phyloP scores from a whole-genome alignment of 2,797 vertebrate species.

The Sebastes diploproa region DNA sequence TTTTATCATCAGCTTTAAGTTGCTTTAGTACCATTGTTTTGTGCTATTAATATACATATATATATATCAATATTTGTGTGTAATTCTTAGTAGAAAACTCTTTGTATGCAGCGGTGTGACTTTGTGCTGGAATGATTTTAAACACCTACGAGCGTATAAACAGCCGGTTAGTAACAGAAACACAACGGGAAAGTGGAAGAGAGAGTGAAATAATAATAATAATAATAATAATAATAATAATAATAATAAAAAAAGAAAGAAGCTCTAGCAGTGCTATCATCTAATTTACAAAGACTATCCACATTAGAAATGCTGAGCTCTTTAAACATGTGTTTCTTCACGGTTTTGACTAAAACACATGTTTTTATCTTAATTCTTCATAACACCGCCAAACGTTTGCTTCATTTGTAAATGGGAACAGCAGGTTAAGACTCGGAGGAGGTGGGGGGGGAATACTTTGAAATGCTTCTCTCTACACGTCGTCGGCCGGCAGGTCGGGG shows the following conservation, averaged over 20 bases:
- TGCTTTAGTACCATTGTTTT: constrained; percentile 51
- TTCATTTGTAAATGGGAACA: constrained; percentile 57
- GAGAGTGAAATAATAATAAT: background rate
- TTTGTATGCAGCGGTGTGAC: constrained; percentile 23
- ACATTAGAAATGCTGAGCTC: constrained; percentile 72
- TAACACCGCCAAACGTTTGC: constrained; percentile 72
- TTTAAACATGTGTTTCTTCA: constrained; percentile 48
- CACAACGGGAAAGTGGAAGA: constrained; percentile 30
- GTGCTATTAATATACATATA: constrained; percentile 23
- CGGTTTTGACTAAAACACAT: constrained; percentile 28
- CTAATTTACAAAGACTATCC: constrained; percentile 64
- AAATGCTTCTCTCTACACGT: constrained; percentile 86
- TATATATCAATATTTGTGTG: background rate
- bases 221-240: background rate
- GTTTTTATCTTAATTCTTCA: constrained; percentile 72
- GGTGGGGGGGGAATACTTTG: constrained; percentile 77
- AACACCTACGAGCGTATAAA: constrained; percentile 60
- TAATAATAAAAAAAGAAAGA: background rate
- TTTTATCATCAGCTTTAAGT: background rate
- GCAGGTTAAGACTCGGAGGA: constrained; percentile 58
- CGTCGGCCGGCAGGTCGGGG: constrained; percentile 90
- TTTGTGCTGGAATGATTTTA: constrained; percentile 70
- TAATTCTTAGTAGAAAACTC: constrained; percentile 26
- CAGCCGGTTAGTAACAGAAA: constrained; percentile 79
- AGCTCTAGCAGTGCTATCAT: constrained; percentile 51